A percentile compares a stretch with the other conserved stretches of the same genome.
phyloP scores from a whole-genome alignment of 2,888 invertebrate genomes.

The Diplolepis rosae region DNA sequence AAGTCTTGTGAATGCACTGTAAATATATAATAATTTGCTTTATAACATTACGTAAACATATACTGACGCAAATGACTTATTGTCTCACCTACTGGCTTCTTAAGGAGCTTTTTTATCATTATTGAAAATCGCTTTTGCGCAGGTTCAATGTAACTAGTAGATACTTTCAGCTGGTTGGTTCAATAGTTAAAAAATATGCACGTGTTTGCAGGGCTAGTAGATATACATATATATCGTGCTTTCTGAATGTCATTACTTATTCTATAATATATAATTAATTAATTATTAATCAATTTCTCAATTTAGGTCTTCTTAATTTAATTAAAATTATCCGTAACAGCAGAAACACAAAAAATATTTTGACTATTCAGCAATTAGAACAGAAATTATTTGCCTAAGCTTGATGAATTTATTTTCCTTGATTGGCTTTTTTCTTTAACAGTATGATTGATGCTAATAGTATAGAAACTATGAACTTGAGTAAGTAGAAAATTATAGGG shows the following conservation, averaged over 20 bases:
- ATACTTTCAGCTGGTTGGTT: conserved; percentile 19
- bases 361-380: neutral
- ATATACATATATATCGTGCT: neutral
- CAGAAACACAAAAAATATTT: neutral
- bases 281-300: neutral
- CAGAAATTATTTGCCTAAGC: conserved; percentile 2
- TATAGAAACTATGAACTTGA: neutral
- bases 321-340: neutral
- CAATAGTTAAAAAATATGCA: conserved; percentile 22
- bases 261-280: conserved; percentile 4
- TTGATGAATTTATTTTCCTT: conserved; percentile 4
- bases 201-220: conserved; percentile 11
- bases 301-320: neutral
- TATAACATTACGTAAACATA: conserved; percentile 28
- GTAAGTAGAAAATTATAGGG: neutral
- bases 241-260: conserved; percentile 28
- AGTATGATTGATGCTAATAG: neutral
- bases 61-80: conserved; percentile 27
- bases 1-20: conserved; percentile 11
- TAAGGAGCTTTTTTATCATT: conserved; percentile 22
- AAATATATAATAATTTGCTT: conserved; percentile 23
- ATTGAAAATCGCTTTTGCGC: conserved; percentile 13
- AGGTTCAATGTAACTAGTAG: conserved; percentile 18
- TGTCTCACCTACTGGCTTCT: conserved; percentile 9
- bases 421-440: neutral